Conservation (phyloP, 2,888 invertebrate genomes). For the Luperina testacea region DNA sequence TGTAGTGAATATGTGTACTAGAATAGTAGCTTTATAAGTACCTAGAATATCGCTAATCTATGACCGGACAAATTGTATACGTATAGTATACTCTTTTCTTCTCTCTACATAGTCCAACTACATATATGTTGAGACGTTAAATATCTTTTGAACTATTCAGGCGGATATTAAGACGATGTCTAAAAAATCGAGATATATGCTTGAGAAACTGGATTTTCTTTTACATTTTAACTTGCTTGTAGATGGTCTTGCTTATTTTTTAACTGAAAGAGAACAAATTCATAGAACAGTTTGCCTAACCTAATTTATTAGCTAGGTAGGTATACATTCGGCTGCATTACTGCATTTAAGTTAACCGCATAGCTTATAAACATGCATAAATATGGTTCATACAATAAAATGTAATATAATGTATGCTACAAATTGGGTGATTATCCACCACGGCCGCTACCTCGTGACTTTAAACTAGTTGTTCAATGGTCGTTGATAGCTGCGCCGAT, state of each 20-base stretch:
- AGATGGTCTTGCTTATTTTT: background rate
- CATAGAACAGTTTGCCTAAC: conserved; percentile 4
- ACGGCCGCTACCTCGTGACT: conserved; percentile 22
- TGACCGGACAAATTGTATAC: no score
- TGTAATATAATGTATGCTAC: conserved; percentile 37
- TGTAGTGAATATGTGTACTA: no score
- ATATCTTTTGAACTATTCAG: background rate
- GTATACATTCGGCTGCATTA: conserved; percentile 2
- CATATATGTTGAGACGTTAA: background rate
- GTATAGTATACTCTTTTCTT: background rate
- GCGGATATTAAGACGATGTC: background rate
- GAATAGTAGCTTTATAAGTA: no score
- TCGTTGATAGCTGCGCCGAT: conserved; percentile 13
- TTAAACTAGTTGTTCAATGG: conserved; percentile 24
- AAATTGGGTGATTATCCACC: conserved; percentile 39
- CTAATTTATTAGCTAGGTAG: background rate
- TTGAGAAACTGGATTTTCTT: background rate
- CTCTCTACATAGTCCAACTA: background rate
- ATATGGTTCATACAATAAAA: conserved; percentile 12
- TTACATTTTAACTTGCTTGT: background rate
- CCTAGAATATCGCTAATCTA: no score
- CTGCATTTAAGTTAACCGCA: conserved; percentile 21
- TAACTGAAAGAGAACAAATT: background rate
- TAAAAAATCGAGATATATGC: background rate
- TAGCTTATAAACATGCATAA: conserved; percentile 32